These are phyloP conservation scores for Gymnothorax javanicus DNA, from an alignment of 2,797 vertebrate species.

Conservation along the genomic window DNA sequence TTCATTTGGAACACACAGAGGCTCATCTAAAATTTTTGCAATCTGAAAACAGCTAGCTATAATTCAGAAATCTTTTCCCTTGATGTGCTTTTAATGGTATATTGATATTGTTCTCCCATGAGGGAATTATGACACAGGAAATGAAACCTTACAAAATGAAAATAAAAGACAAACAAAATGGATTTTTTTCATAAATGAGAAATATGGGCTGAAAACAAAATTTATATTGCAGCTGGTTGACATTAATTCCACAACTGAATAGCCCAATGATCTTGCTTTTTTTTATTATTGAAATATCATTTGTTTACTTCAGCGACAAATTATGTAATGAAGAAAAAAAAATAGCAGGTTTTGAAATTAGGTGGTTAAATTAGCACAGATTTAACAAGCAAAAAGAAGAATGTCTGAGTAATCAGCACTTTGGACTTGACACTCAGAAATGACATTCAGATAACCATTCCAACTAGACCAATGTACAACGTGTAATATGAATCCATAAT, in stretches of 20 bases:
- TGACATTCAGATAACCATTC: conserved; percentile 1
- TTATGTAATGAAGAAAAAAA: not conserved
- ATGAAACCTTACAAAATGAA: not conserved
- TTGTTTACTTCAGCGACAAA: not conserved
- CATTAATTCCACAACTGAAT: not conserved
- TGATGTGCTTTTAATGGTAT: conserved; percentile 35
- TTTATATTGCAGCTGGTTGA: not conserved
- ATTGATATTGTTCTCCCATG: conserved; percentile 33
- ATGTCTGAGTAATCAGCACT: not conserved
- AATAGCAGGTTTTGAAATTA: not conserved
- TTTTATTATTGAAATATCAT: not conserved
- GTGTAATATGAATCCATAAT: not conserved
- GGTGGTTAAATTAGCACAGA: not conserved
- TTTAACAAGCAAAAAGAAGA: not conserved
- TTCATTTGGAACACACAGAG: conserved; percentile 12
- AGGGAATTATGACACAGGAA: conserved; percentile 7
- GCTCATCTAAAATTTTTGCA: conserved; percentile 16
- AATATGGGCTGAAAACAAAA: not conserved
- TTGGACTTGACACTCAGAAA: not conserved
- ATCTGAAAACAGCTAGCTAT: conserved; percentile 31
- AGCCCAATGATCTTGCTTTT: not conserved
- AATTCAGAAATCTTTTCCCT: conserved; percentile 34
- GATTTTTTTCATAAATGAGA: not conserved
- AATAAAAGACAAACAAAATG: not conserved
- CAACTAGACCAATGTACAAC: not conserved